phyloP scores from a whole-genome alignment of 2,888 invertebrate genomes.

The Cephus pygmeus region DNA sequence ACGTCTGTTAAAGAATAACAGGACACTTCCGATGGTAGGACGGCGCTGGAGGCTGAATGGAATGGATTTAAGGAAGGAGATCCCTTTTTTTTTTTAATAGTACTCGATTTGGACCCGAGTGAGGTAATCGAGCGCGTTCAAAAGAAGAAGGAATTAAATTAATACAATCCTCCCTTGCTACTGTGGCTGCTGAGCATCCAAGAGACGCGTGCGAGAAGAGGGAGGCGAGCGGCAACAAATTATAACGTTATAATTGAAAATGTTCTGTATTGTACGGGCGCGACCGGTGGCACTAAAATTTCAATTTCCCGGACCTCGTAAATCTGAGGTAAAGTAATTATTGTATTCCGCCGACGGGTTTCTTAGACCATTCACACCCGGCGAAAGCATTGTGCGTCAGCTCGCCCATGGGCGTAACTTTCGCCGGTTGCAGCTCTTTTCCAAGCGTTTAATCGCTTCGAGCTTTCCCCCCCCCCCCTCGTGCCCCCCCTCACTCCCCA shows the following conservation, averaged over 20 bases:
- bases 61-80: no score
- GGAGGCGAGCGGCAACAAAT: slow-evolving; percentile 45
- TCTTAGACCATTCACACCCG: slow-evolving; percentile 58
- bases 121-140: no score
- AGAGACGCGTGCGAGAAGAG: slow-evolving; percentile 1
- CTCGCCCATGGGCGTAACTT: slow-evolving; percentile 53
- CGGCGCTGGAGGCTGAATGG: no score
- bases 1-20: no score
- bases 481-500: not conserved
- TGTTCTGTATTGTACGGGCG: slow-evolving; percentile 46
- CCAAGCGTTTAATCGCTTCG: slow-evolving; percentile 41
- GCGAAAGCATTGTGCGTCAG: slow-evolving; percentile 55
- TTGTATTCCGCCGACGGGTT: slow-evolving; percentile 60
- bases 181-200: not conserved
- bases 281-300: slow-evolving; percentile 56
- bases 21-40: no score
- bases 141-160: slow-evolving; percentile 57
- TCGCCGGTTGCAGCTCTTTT: slow-evolving; percentile 39
- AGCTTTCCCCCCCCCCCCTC: slow-evolving; percentile 27
- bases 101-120: no score
- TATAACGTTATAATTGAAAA: slow-evolving; percentile 64
- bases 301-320: slow-evolving; percentile 63
- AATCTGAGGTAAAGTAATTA: slow-evolving; percentile 64
- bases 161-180: slow-evolving; percentile 51
- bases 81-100: no score